Conservation (phyloP, 2,797 vertebrate species). For the Ceyx erithaca region DNA sequence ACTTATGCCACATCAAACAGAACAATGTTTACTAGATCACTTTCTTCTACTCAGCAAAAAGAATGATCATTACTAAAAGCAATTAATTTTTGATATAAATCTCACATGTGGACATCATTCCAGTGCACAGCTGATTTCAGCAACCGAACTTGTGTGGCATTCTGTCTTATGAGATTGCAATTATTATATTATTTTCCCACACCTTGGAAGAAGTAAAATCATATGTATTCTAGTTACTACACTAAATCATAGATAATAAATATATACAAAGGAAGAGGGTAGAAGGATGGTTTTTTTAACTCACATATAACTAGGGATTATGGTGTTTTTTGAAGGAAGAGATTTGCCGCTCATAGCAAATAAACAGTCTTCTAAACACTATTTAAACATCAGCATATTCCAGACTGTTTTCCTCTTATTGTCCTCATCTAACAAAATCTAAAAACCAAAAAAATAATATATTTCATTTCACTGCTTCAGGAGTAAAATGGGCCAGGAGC, state of each 20-base stretch:
- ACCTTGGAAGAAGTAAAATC: neutral
- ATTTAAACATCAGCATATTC: neutral
- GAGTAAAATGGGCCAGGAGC: neutral
- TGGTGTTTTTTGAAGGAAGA: neutral
- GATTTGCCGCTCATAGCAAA: neutral
- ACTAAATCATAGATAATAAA: neutral
- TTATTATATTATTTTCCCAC: neutral
- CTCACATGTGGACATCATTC: neutral
- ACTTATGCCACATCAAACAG: neutral
- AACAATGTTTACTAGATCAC: neutral
- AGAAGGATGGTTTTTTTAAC: neutral
- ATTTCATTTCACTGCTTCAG: neutral
- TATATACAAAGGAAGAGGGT: neutral
- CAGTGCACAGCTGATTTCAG: neutral
- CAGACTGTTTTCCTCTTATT: neutral
- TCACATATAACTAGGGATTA: neutral
- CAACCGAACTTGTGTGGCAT: neutral
- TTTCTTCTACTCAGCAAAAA: neutral
- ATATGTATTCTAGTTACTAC: neutral
- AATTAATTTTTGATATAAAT: neutral
- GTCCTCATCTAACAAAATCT: neutral
- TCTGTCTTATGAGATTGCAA: neutral
- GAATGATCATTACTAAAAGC: neutral
- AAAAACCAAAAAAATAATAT: neutral
- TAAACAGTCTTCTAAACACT: neutral